Percentiles rank a stretch among this genome's conserved stretches.
These are phyloP conservation scores for Cheilosia scutellata DNA, from an alignment of 2,888 invertebrate genomes.

Conservation along the genomic window DNA sequence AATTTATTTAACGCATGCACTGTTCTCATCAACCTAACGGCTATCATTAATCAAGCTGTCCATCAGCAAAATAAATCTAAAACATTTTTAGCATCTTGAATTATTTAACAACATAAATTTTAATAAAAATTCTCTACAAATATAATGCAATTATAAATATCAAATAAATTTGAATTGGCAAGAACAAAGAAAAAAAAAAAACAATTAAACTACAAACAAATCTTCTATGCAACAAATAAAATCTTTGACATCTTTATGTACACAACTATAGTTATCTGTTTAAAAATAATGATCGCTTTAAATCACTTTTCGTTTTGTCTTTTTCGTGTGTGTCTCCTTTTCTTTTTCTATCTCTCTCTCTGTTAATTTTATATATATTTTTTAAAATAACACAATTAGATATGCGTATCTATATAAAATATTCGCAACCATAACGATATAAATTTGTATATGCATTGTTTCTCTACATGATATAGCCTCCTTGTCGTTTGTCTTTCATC, in stretches of 20 bases:
- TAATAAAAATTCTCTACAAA: constrained; percentile 20
- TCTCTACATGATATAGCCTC: constrained; percentile 9
- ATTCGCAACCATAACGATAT: not conserved
- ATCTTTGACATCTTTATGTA: constrained; percentile 49
- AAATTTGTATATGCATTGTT: constrained; percentile 40
- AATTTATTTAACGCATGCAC: constrained; percentile 61
- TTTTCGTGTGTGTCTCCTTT: constrained; percentile 34
- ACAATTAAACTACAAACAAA: constrained; percentile 2
- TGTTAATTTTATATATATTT: constrained; percentile 11
- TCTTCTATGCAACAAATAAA: constrained; percentile 53
- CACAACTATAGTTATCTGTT: constrained; percentile 36
- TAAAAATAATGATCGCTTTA: constrained; percentile 31
- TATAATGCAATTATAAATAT: constrained; percentile 29
- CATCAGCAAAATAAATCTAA: constrained; percentile 5
- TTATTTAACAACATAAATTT: constrained; percentile 7
- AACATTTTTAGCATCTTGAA: constrained; percentile 22
- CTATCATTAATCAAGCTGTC: constrained; percentile 43
- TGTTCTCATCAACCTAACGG: constrained; percentile 40
- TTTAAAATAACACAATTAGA: not conserved
- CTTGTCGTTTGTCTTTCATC: constrained; percentile 28
- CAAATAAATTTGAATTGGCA: constrained; percentile 35
- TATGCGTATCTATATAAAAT: constrained; percentile 9
- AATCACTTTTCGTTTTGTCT: constrained; percentile 52
- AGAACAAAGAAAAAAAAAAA: constrained; percentile 20
- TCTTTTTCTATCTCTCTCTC: constrained; percentile 1